Percentiles rank a stretch among this genome's conserved stretches.
These are phyloP conservation scores for Caenorhabditis imperialis DNA, from an alignment of 2,888 invertebrate genomes.

Conservation along the genomic window DNA sequence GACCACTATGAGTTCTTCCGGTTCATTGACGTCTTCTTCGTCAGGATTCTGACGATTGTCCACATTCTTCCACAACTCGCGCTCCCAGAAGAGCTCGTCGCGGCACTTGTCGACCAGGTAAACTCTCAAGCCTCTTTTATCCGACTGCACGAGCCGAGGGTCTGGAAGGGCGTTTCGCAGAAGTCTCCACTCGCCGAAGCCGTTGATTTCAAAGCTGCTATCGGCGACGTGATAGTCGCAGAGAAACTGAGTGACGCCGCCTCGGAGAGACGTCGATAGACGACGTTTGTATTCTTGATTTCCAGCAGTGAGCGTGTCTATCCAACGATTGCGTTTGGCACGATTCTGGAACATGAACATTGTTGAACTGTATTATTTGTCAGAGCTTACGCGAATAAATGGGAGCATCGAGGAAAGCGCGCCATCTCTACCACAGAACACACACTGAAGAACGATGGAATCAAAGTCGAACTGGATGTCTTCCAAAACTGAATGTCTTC, in stretches of 20 bases:
- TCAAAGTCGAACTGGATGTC: conserved; percentile 62
- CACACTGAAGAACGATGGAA: conserved; percentile 52
- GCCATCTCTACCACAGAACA: conserved; percentile 50
- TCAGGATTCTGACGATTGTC: conserved; percentile 28
- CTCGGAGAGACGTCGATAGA: conserved; percentile 22
- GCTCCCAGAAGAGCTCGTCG: conserved; percentile 47
- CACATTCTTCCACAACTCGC: conserved; percentile 36
- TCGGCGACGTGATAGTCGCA: conserved; percentile 61
- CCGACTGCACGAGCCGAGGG: conserved; percentile 45
- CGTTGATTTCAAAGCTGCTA: conserved; percentile 60
- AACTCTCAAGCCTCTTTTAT: conserved; percentile 53
- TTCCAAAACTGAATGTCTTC: conserved; percentile 53
- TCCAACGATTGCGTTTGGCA: conserved; percentile 39
- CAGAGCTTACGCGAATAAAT: conserved; percentile 54
- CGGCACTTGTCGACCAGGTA: conserved; percentile 58
- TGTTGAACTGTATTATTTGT: too few relatives aligned
- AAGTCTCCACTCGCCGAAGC: conserved; percentile 64
- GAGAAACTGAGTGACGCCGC: conserved; percentile 60
- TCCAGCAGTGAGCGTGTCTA: conserved; percentile 36
- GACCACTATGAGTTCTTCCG: conserved; percentile 3
- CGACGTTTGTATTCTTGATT: conserved; percentile 27
- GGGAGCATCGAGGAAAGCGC: conserved; percentile 55
- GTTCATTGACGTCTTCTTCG: conserved; percentile 12
- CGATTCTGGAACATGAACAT: conserved; percentile 52
- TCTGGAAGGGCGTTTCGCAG: conserved; percentile 57